Conservation (phyloP, 1,140 invertebrate genomes). For the Paralvinella palmiformis region DNA sequence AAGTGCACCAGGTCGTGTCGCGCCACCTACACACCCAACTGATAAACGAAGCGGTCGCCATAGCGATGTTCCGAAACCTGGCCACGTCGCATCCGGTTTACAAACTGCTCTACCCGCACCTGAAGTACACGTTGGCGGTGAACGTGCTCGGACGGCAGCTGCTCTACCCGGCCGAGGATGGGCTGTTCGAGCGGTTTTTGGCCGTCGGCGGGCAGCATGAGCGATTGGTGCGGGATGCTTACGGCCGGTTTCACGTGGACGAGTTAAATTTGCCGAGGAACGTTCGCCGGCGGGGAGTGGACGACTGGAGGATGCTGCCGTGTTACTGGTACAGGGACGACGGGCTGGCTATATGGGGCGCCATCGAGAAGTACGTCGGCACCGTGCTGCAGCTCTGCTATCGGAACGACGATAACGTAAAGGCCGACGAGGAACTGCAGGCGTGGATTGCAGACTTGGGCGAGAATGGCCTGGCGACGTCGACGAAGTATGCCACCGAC, state of each 20-base stretch:
- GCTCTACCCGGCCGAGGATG: neutral
- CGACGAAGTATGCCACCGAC: too few species aligned
- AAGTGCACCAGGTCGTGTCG: slow-evolving; percentile 51
- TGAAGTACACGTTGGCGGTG: slow-evolving; percentile 27
- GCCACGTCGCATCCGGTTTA: slow-evolving; percentile 53
- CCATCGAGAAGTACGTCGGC: slow-evolving; percentile 36
- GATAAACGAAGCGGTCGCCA: slow-evolving; percentile 52
- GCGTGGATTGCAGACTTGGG: slow-evolving; percentile 7
- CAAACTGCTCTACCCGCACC: slow-evolving; percentile 53
- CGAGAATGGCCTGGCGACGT: neutral
- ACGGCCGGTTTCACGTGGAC: slow-evolving; percentile 29
- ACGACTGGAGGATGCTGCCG: slow-evolving; percentile 40
- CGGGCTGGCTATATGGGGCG: slow-evolving; percentile 46
- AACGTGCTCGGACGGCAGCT: neutral
- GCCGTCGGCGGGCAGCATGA: slow-evolving; percentile 3
- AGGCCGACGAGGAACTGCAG: slow-evolving; percentile 20
- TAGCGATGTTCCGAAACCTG: slow-evolving; percentile 49
- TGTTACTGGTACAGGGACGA: slow-evolving; percentile 55
- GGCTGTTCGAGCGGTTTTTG: slow-evolving; percentile 3
- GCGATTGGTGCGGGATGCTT: slow-evolving; percentile 19
- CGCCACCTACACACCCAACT: slow-evolving; percentile 50
- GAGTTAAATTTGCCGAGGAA: slow-evolving; percentile 29
- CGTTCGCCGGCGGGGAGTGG: slow-evolving; percentile 42
- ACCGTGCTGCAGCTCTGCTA: neutral
- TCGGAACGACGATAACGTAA: neutral